Base-by-base conservation (phyloP, 2,888 invertebrate genomes). In the Drosophila crucigera region DNA sequence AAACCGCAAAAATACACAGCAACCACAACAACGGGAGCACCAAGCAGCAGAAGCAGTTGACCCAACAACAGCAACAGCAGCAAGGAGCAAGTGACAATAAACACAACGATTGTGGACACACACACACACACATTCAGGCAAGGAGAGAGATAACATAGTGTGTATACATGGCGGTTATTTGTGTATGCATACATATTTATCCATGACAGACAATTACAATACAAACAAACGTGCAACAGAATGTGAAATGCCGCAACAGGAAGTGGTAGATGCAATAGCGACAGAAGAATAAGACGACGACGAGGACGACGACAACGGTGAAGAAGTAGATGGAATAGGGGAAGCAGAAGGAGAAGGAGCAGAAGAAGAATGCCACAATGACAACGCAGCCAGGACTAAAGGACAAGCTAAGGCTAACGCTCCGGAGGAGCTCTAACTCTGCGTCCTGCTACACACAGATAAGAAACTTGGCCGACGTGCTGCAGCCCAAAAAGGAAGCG, bases 151-250 rank as follows among this genome's bases (percentile, higher is more conserved):
- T 22, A 43, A 43, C 22, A 47, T 47, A 47, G 76, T 78, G 72
- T 72, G 74, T 62, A 64, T 56, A 28, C 39, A 39, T 39, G 35
- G 10, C 35, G 35, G 54, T 56, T 56, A 56, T 56, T 56, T 56
- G 55, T 67, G 67, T 67, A 67, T 66, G 67, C 67, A 49, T 62
- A 80, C 71, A 85, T 73, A 88, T 85, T 84, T 78, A 68, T 72
- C 62, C 80, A 66, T 65, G 72, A 73, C 80, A 85, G 83, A 85
- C 90, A 90, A 85, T 85, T 85, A 76, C 83, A 85, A 84, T 84
- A 76, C 85, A 85, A 87, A 88, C 85, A 90, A 89, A 83, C 82
- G 76, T 80, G 82, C 78, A 75, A 80, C 80, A 80, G 82, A 82
- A 80, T 82, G 78, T 69, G 73, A 73, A 77, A 68, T 67, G 75